Base-by-base conservation (phyloP, 2,113 vertebrate genomes). In the Ellobius talpinus region DNA sequence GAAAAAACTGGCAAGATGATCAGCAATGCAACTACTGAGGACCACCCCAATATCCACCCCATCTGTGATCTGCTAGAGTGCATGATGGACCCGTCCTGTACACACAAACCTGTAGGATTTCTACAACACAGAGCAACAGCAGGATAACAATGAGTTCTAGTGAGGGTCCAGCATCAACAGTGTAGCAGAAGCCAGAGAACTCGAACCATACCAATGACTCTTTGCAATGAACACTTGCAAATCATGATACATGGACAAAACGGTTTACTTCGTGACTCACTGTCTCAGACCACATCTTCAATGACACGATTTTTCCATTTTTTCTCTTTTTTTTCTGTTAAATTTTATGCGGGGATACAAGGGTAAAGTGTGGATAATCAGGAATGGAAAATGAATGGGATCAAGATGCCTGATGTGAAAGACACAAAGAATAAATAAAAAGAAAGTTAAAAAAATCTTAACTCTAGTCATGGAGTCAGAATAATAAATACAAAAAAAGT, bases 11-110 rank as follows among this genome's bases (percentile, higher is more conserved):
- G 17, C 3, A 9, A 9, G 36, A 1, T 73, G 70, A 73, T 19
- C 19, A 73, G n/a, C 70, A 19, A n/a, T 73, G 36, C 17, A 39
- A 72, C 17, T 39, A 73, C 70, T n/a, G 17, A 73, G 70, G 70
- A 19, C n/a, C 36, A n/a, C n/a, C n/a, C 17, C 70, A 73, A 39
- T 39, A 11, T 73, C 36, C 36, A 73, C 19, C 31, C 70, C 19
- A 23, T 73, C 8, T 73, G 70, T 39, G n/a, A 39, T 73, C n/a
- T 39, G 17, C 70, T 73, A 9, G 17, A 39, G 7, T 3, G 10
- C 8, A n/a, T 39, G 36, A 39, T 23, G 19, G 3, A n/a, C 19
- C 8, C 0, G 7, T 39, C n/a, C 8, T 39, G n/a, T 8, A 73
- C 7, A 39, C 7, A 3, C 17, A 72, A 72, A 39, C 17, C 7